Percentiles rank a stretch among this genome's conserved stretches.
Conservation (phyloP, 2,113 vertebrate species). For the Porphyrio hochstetteri region DNA sequence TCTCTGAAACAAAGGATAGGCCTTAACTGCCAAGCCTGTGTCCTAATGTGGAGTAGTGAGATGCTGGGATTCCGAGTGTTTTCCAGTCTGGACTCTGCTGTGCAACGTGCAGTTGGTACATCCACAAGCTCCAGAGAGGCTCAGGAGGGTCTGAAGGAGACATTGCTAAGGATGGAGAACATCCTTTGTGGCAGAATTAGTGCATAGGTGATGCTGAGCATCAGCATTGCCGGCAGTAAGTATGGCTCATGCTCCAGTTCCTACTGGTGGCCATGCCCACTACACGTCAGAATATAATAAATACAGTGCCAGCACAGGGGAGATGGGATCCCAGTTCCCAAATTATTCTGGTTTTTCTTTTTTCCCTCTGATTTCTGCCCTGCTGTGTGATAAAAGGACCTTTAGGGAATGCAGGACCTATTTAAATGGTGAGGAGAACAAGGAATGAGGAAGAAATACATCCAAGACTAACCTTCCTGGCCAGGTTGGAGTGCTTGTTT, state of each 20-base stretch:
- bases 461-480: neutral
- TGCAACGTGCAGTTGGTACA: accelerated
- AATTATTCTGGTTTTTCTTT: neutral
- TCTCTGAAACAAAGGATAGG: neutral
- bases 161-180: neutral
- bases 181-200: neutral
- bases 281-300: conserved; percentile 53
- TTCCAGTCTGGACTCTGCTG: accelerated
- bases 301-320: neutral
- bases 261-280: neutral
- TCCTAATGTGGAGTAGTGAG: neutral
- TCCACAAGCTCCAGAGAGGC: neutral
- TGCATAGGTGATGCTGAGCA: neutral
- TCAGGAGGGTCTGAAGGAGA: neutral
- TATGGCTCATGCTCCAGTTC: neutral
- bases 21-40: neutral
- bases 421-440: neutral
- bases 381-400: neutral
- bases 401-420: neutral
- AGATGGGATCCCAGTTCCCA: neutral
- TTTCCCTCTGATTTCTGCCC: neutral
- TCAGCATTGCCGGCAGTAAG: accelerated
- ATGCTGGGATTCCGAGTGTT: neutral
- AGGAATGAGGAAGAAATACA: neutral
- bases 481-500: neutral